Evolutionary conservation across 2,797 vertebrate genomes (phyloP).

Genomic region (Threskiornis aethiopicus): DNA sequence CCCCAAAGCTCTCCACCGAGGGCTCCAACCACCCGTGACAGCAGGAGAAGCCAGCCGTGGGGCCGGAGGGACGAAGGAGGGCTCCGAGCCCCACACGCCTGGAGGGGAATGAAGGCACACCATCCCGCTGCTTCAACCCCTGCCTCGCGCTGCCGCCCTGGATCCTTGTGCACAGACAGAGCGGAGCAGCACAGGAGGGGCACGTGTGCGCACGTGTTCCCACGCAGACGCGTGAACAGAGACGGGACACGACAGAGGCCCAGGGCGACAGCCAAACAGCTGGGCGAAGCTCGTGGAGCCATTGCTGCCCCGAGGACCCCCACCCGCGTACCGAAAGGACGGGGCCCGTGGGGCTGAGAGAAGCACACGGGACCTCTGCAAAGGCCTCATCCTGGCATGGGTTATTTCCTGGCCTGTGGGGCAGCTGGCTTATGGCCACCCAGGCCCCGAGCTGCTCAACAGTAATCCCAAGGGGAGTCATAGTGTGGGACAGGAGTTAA

Average conservation of each 20-base stretch:
- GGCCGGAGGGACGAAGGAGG: neutral
- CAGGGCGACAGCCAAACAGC: accelerated
- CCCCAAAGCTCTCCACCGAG: neutral
- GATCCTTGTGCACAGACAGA: neutral
- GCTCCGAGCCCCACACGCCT: neutral
- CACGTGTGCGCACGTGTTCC: neutral
- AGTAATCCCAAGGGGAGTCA: neutral
- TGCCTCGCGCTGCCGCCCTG: accelerated
- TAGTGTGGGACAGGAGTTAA: neutral
- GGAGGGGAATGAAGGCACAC: neutral
- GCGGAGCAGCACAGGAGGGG: neutral
- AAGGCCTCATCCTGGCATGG: accelerated
- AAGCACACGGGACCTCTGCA: neutral
- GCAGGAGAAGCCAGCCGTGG: neutral
- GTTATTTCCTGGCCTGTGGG: neutral
- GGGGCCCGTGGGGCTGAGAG: neutral
- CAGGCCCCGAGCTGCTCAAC: neutral
- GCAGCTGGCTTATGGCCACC: neutral
- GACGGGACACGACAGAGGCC: neutral
- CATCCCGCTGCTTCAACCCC: accelerated
- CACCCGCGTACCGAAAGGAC: accelerated
- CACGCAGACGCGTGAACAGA: neutral
- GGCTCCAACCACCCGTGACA: neutral
- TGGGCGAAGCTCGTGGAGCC: neutral
- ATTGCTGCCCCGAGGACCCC: neutral